Percentiles rank a stretch among this genome's conserved stretches.
phyloP scores from a whole-genome alignment of 2,888 invertebrate genomes.

The Drosophila antonietae region DNA sequence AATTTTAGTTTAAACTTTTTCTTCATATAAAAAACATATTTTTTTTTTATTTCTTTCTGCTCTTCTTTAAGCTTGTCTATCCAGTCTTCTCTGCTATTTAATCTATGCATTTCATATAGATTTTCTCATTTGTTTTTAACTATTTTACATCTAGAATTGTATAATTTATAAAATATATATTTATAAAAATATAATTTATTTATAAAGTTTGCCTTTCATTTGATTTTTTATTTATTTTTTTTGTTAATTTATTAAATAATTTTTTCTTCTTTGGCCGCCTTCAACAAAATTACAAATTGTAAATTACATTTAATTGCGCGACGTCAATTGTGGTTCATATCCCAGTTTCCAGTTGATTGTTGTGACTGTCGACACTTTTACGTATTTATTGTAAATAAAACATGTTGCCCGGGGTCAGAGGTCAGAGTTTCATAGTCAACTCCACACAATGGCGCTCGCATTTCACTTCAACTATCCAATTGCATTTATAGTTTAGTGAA shows the following conservation, averaged over 20 bases:
- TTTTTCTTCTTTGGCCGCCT: background rate
- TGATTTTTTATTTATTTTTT: background rate
- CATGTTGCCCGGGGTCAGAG: constrained; percentile 8
- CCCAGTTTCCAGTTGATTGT: constrained; percentile 12
- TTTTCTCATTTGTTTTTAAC: background rate
- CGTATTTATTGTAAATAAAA: constrained; percentile 48
- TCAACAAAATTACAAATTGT: constrained; percentile 32
- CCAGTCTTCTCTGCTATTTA: background rate
- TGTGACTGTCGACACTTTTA: constrained; percentile 30
- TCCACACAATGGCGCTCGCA: background rate
- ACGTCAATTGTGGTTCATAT: constrained; percentile 28
- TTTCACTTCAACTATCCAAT: constrained; percentile 12
- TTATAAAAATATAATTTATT: too few species aligned
- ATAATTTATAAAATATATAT: too few species aligned
- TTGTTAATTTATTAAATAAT: background rate
- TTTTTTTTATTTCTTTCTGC: background rate
- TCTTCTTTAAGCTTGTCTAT: background rate
- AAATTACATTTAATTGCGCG: constrained; percentile 55
- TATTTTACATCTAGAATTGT: too few species aligned
- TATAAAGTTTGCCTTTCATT: background rate
- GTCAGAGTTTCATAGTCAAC: background rate
- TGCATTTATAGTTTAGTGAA: constrained; percentile 58
- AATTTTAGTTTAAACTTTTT: too few species aligned
- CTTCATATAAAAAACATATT: too few species aligned
- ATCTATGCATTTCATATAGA: background rate